Percentiles rank a stretch among this genome's conserved stretches.
Evolutionary conservation across 92 coral and sea anemone species (phyloP).

Genomic region (Desmophyllum pertusum): DNA sequence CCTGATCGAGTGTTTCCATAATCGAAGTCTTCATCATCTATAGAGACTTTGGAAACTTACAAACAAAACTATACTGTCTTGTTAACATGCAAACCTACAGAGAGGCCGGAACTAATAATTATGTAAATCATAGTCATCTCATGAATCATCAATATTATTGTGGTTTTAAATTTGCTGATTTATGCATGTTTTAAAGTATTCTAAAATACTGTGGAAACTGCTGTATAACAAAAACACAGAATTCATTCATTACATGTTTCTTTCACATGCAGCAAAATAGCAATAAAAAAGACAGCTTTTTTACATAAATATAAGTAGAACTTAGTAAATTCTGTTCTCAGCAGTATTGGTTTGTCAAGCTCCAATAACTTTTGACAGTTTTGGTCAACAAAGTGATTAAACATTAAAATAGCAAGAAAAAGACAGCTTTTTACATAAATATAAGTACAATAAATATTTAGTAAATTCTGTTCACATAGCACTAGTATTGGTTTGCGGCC

Average conservation of each 20-base stretch:
- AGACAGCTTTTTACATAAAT: too few relatives aligned
- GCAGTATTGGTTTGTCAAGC: constrained; percentile 4
- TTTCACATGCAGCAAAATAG: background rate
- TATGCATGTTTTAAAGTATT: background rate
- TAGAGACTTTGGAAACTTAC: background rate
- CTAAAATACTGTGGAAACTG: background rate
- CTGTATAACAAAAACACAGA: background rate
- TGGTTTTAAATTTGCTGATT: background rate
- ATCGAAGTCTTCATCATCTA: background rate
- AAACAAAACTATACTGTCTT: background rate
- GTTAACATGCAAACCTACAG: background rate
- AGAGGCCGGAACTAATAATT: background rate
- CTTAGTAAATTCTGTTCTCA: background rate
- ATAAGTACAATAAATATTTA: too few relatives aligned
- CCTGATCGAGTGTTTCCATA: background rate
- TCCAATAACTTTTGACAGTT: background rate
- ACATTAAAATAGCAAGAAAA: too few relatives aligned
- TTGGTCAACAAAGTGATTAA: background rate
- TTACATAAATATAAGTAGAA: background rate
- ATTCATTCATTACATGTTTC: background rate
- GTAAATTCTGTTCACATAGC: too few relatives aligned
- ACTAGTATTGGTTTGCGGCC: too few relatives aligned
- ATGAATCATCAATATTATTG: background rate
- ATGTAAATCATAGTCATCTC: background rate
- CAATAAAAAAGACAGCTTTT: background rate